Evolutionary conservation across 2,888 invertebrate species (phyloP).

Genomic region (Lomographa bimaculata): DNA sequence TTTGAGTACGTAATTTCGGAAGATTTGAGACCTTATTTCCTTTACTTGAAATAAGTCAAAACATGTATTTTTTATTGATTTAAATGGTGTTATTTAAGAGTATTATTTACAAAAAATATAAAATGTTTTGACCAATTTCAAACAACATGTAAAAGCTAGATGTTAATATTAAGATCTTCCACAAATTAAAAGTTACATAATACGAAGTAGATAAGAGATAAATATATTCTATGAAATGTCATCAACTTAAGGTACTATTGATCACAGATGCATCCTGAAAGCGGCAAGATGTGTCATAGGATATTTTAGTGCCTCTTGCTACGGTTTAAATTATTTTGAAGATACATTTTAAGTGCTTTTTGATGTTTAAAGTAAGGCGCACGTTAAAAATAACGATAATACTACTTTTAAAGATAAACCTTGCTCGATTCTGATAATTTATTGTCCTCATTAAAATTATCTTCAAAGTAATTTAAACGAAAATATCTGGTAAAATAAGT

Average conservation of each 20-base stretch:
- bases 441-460: conserved; percentile 43
- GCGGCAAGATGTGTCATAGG: conserved; percentile 56
- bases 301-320: conserved; percentile 5
- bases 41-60: conserved; percentile 47
- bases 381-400: conserved; percentile 5
- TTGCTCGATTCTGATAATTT: conserved; percentile 15
- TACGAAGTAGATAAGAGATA: conserved; percentile 22
- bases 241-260: conserved; percentile 49
- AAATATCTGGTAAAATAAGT: conserved; percentile 18
- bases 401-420: too few relatives aligned
- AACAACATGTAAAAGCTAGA: conserved; percentile 4
- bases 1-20: conserved; percentile 10
- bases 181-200: conserved; percentile 18
- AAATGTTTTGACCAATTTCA: conserved; percentile 45
- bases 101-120: too few relatives aligned
- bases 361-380: conserved; percentile 18
- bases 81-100: too few relatives aligned
- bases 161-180: conserved; percentile 32
- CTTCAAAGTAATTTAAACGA: conserved; percentile 46
- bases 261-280: conserved; percentile 68
- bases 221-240: conserved; percentile 47
- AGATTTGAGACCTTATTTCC: conserved; percentile 30
- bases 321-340: conserved; percentile 40
- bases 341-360: conserved; percentile 42
- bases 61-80: conserved; percentile 15